Percentiles rank a stretch among this genome's conserved stretches.
phyloP scores from a whole-genome alignment of 2,888 invertebrate species.

The Capitulum mitella region DNA sequence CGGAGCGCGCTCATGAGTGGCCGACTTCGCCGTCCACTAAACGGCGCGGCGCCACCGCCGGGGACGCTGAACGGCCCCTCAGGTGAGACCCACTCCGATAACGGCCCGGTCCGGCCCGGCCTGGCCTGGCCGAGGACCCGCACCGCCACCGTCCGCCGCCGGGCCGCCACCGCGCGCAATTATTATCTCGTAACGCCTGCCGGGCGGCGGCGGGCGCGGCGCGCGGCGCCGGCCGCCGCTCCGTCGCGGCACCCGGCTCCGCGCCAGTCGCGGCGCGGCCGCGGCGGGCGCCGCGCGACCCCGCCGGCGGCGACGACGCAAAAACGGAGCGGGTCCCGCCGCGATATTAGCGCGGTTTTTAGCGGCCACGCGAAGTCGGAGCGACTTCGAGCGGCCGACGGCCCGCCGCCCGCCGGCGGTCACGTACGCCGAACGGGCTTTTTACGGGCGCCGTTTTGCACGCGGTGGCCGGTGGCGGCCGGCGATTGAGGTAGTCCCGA shows the following conservation, averaged over 20 bases:
- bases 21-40: too few species aligned
- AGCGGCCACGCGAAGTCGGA: not conserved
- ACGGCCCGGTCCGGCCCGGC: too few species aligned
- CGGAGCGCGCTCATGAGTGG: too few species aligned
- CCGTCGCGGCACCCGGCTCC: too few species aligned
- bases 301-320: not conserved
- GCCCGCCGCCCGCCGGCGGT: not conserved
- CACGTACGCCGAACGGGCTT: not conserved
- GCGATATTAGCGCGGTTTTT: not conserved
- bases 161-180: not conserved
- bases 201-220: not conserved
- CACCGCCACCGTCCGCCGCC: too few species aligned
- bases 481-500: not conserved
- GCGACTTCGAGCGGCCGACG: not conserved
- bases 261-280: not conserved
- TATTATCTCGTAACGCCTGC: not conserved
- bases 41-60: too few species aligned
- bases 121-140: too few species aligned
- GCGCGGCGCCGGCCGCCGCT: too few species aligned
- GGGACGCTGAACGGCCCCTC: too few species aligned
- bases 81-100: too few species aligned
- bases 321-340: not conserved
- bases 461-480: not conserved
- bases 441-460: not conserved
- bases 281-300: not conserved